Evolutionary conservation across 2,113 vertebrate genomes (phyloP).

Genomic region (Delphinapterus leucas): DNA sequence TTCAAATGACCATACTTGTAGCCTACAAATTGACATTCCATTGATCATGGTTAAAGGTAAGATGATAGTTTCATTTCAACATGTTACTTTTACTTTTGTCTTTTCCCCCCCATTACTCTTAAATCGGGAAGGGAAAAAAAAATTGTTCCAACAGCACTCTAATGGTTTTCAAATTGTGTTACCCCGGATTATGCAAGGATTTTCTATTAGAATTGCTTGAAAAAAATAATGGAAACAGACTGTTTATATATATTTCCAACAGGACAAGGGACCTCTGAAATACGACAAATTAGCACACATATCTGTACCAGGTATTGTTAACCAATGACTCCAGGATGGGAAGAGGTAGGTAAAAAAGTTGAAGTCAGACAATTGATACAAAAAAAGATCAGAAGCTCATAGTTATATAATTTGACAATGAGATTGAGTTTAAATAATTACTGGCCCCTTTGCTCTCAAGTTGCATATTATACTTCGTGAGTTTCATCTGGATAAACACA

Average conservation of each 20-base stretch:
- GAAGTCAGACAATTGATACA: neutral
- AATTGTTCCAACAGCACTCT: neutral
- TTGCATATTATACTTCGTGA: neutral
- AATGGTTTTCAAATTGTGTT: slow-evolving; percentile 18
- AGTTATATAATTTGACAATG: neutral
- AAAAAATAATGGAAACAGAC: neutral
- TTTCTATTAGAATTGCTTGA: slow-evolving; percentile 29
- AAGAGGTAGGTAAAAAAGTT: neutral
- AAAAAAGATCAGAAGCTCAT: neutral
- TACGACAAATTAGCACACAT: slow-evolving; percentile 26
- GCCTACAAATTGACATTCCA: no score
- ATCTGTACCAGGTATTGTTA: neutral
- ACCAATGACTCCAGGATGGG: neutral
- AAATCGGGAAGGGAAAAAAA: no score
- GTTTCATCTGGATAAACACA: slow-evolving; percentile 32
- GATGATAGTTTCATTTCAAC: no score
- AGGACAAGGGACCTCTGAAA: neutral
- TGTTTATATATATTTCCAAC: neutral
- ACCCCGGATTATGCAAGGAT: neutral
- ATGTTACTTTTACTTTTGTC: no score
- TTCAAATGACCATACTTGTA: no score
- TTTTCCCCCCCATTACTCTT: no score
- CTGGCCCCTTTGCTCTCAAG: neutral
- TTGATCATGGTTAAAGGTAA: no score
- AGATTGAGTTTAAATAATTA: slow-evolving; percentile 51